Evolutionary conservation across 1,140 invertebrate species (phyloP).

Genomic region (Tetragonula clypearis): DNA sequence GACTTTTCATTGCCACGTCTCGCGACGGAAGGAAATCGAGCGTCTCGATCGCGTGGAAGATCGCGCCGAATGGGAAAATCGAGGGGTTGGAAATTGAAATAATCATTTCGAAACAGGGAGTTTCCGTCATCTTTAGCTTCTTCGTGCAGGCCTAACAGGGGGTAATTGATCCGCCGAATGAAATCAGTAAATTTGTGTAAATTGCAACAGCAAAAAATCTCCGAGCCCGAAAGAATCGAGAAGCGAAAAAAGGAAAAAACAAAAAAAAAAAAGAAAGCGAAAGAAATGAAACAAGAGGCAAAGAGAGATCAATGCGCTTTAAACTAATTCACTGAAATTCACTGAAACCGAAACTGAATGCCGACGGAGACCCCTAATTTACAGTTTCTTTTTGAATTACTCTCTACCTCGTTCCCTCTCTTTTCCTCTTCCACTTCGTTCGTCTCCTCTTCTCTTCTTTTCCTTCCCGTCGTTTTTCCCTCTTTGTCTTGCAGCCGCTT

Average conservation of each 20-base stretch:
- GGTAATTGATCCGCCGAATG: too few relatives aligned
- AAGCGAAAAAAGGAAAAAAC: not conserved
- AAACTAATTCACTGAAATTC: slow-evolving; percentile 11
- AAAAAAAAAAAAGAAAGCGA: not conserved
- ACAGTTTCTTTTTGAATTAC: slow-evolving; percentile 33
- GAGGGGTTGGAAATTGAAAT: not conserved
- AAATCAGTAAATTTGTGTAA: too few relatives aligned
- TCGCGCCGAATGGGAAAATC: not conserved
- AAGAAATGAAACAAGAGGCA: not conserved
- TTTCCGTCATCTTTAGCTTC: not conserved
- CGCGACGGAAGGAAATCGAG: not conserved
- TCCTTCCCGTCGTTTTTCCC: not conserved
- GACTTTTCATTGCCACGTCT: not conserved
- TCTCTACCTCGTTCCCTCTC: not conserved
- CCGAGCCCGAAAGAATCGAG: not conserved
- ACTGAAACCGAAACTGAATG: slow-evolving; percentile 1
- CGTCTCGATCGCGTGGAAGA: too few relatives aligned
- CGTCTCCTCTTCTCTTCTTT: not conserved
- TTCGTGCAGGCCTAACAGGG: not conserved
- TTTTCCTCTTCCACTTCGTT: too few relatives aligned
- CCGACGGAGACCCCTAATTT: slow-evolving; percentile 37
- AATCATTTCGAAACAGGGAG: not conserved
- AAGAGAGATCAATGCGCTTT: not conserved
- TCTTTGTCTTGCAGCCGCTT: too few relatives aligned
- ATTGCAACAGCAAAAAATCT: too few relatives aligned